These are phyloP conservation scores for Gymnocypris eckloni DNA, from an alignment of 2,797 vertebrate genomes.

Conservation along the genomic window DNA sequence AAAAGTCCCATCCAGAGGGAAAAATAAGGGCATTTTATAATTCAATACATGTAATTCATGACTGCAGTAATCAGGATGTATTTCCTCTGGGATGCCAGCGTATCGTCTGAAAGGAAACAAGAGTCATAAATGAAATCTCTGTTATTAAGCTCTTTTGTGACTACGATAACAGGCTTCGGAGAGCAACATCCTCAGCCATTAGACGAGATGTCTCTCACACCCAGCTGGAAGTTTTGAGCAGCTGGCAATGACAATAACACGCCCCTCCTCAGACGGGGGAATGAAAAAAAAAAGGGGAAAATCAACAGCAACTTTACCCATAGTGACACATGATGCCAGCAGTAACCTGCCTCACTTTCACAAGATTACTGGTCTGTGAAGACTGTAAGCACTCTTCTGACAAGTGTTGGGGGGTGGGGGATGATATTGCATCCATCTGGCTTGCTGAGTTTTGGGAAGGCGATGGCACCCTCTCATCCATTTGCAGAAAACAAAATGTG, in stretches of 20 bases:
- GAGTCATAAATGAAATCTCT: conserved; percentile 44
- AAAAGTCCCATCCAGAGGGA: conserved; percentile 66
- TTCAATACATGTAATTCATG: conserved; percentile 77
- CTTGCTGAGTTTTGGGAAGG: conserved; percentile 34
- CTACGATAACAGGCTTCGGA: conserved; percentile 37
- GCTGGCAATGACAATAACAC: conserved; percentile 37
- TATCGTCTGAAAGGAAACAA: conserved; percentile 38
- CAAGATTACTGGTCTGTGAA: conserved; percentile 60
- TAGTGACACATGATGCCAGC: conserved; percentile 55
- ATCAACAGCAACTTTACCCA: conserved; percentile 50
- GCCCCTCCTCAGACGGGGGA: conserved; percentile 30
- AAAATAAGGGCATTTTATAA: conserved; percentile 77
- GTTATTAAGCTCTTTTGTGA: conserved; percentile 49
- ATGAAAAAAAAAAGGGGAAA: conserved; percentile 17
- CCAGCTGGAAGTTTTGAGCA: conserved; percentile 40
- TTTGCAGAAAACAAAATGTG: background rate
- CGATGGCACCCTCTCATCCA: conserved; percentile 42
- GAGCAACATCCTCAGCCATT: conserved; percentile 51
- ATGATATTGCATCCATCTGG: conserved; percentile 55
- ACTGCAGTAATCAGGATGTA: conserved; percentile 53
- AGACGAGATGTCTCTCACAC: conserved; percentile 30
- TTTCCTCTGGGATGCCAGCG: conserved; percentile 46
- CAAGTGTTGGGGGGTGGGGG: conserved; percentile 40
- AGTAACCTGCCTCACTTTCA: conserved; percentile 57
- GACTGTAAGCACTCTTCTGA: conserved; percentile 56